A percentile compares a stretch with the other conserved stretches of the same genome.
Conservation (phyloP, 2,113 vertebrate genomes). For the Pelvicachromis taeniatus region DNA sequence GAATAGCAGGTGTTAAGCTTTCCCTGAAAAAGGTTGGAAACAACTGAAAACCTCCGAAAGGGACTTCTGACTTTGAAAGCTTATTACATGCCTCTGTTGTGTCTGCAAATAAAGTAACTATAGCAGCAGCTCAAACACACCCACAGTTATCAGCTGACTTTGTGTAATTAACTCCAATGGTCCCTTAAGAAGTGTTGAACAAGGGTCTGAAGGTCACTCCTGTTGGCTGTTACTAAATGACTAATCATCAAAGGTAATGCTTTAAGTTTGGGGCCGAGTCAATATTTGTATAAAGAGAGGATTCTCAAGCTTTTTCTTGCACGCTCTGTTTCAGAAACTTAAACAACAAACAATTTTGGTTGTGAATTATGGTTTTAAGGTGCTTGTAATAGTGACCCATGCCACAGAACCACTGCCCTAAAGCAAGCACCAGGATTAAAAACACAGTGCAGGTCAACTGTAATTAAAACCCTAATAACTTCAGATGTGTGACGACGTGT, state of each 20-base stretch:
- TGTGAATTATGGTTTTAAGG: neutral
- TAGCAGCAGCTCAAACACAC: neutral
- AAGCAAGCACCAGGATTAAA: neutral
- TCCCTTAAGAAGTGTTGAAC: neutral
- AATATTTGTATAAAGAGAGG: neutral
- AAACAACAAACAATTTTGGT: fast-evolving
- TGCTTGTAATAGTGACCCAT: neutral
- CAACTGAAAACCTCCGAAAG: neutral
- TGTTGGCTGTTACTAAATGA: neutral
- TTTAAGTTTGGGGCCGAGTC: neutral
- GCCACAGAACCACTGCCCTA: neutral
- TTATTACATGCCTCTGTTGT: neutral
- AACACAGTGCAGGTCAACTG: neutral
- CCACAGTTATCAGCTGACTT: neutral
- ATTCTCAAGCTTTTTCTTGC: neutral
- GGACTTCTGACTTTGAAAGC: neutral
- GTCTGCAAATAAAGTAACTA: neutral
- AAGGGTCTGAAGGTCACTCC: neutral
- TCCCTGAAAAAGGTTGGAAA: neutral
- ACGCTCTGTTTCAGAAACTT: neutral
- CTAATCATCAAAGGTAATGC: neutral
- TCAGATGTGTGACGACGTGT: neutral
- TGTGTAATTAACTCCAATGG: neutral
- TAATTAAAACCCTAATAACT: neutral
- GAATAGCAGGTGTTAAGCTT: neutral